Evolutionary conservation across 2,113 vertebrate species (phyloP), one percentile per base, ranked within the genome.

Genomic region (Cromileptes altivelis): DNA sequence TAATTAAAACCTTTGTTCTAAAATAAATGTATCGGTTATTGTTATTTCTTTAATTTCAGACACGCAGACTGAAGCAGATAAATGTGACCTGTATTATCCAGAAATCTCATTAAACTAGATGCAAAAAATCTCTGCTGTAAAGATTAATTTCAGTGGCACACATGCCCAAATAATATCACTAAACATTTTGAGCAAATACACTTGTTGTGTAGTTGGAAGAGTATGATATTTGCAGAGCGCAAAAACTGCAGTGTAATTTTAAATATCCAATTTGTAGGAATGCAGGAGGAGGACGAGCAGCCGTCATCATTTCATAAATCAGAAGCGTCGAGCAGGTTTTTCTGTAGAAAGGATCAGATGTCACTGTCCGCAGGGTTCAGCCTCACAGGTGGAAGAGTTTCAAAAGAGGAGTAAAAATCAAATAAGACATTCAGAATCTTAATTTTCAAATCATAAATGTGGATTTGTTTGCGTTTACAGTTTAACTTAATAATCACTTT

Each of bases 231-330:
- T 82, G 10, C 17, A 45, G 52, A 5, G 60, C 23, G 52, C 73
- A 27, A 50, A 80, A 70, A 33, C n/a, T 53, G 76, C 45, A 13
- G 33, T 37, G 18, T 47, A 76, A 84, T 69, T 56, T 33, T 56
- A 52, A 69, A 11, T 15, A 42, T 77, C 8, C 14, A 71, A 61
- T 78, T 78, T 77, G 61, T 47, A 11, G 3, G 25, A 82, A 76
- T 53, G 55, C 53, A 56, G 25, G 25, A 79, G 47, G 49, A 67
- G 74, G 33, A 27, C 55, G 50, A 86, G 37, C 70, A 79, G 70
- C 76, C 73, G 83, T 81, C 78, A 80, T 85, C 69, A 13, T 90
- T 89, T 78, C 58, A 89, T 68, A 91, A 88, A 80, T 85, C 64
- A 75, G 25, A 77, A 76, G 81, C 70, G 42, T 75, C 67, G 53